Base-by-base conservation (phyloP, 2,797 vertebrate genomes). In the Gambelia wislizenii region DNA sequence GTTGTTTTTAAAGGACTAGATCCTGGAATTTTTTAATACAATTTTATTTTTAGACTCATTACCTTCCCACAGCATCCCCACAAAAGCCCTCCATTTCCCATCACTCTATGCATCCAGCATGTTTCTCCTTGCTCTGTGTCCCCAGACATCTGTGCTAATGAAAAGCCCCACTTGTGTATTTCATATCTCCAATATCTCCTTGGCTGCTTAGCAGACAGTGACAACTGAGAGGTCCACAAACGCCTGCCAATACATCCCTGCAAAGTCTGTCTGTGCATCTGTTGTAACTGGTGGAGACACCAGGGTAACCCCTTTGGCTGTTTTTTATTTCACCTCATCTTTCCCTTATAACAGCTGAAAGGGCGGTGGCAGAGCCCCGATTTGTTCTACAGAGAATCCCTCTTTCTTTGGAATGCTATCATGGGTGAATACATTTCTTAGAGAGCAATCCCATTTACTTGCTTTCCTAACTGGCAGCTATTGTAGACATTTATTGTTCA, bases 21-120 rank as follows among this genome's bases (percentile, higher is more conserved):
- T n/a, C n/a, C n/a, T n/a, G n/a, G n/a, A n/a, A n/a, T n/a, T n/a
- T n/a, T n/a, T n/a, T n/a, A n/a, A n/a, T n/a, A n/a, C n/a, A n/a
- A n/a, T n/a, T n/a, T n/a, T n/a, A n/a, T n/a, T n/a, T n/a, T n/a
- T n/a, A n/a, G n/a, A n/a, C n/a, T n/a, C n/a, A n/a, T n/a, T n/a
- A n/a, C n/a, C n/a, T n/a, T n/a, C n/a, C n/a, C n/a, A n/a, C n/a
- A 61, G 8, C 20, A 89, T 95, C 20, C 44, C 12, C 13, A 6
- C 59, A 79, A 67, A 69, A 22, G 64, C 2, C 2, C 13, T 9
- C n/a, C 52, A 4, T 10, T 14, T 52, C 56, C 74, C 42, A 30
- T 69, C 42, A 64, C n/a, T 47, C 74, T 44, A 9, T 72, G 12
- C 49, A 3, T 79, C 85, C 0, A 0, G 49, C 69, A 10, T 33